Evolutionary conservation across 1,140 invertebrate species (phyloP), one percentile per base, ranked within the genome.

Genomic region (Calephelis virginiensis): DNA sequence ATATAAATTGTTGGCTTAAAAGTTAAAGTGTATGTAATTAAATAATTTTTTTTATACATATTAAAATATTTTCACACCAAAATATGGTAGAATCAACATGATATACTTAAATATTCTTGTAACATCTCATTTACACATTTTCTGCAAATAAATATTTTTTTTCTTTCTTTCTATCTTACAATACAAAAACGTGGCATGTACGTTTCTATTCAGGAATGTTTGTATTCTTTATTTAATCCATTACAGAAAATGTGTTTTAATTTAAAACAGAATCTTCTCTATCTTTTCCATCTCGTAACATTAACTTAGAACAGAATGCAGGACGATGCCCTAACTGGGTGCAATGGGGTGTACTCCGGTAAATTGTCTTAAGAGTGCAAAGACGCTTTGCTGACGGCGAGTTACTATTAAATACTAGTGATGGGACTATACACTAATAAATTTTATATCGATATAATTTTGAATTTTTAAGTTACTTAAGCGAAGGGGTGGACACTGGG

Each of bases 311-410:
- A 46, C 43, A 61, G 43, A 61, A 61, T 61, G 60, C 60, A 61
- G 60, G 60, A 61, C 50, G 50, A 53, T 46, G 60, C 60, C 60
- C 60, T 61, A 61, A 61, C 76, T 77, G 74, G 69, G 73, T 82
- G 76, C 76, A 82, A 80, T 78, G 78, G 78, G 70, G 74, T 69
- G 67, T 74, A 74, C 71, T 74, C 66, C 63, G 73, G 72, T 69
- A 80, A 82, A 82, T 78, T 82, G 77, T 80, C 78, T 80, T 80
- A 80, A 78, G 60, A 61, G 60, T 8, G 60, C 60, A 40, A 61
- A 61, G 60, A 61, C 60, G 60, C 49, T 61, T 61, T 61, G 60
- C 60, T 61, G 73, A 74, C 75, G 76, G 73, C 79, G 72, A 76
- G 72, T 75, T 75, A 80, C 77, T 78, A 78, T 80, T 82, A 82